phyloP scores from a whole-genome alignment of 2,797 vertebrate genomes.

The Clangula hyemalis region DNA sequence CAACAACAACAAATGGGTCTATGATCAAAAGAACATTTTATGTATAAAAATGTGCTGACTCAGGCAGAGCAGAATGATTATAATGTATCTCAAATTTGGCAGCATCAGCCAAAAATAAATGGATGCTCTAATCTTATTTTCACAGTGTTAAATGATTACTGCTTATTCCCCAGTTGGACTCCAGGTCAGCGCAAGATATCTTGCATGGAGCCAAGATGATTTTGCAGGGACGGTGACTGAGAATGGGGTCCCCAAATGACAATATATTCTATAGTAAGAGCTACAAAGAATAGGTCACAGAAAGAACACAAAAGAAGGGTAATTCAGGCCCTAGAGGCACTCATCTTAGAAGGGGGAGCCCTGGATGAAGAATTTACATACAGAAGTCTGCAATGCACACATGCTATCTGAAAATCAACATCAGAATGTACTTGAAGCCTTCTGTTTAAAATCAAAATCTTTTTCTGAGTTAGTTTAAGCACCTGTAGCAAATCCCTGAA shows the following conservation, averaged over 20 bases:
- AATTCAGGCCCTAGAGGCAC: not conserved
- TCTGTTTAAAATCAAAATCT: not conserved
- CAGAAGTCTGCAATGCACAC: not conserved
- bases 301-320: not conserved
- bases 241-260: not conserved
- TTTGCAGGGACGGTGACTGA: not conserved
- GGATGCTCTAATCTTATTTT: not conserved
- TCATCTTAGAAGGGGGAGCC: not conserved
- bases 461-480: not conserved
- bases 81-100: not conserved
- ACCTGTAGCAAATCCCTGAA: accelerated
- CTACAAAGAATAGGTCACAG: not conserved
- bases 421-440: not conserved
- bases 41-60: not conserved
- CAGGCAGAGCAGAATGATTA: not conserved
- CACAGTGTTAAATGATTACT: not conserved
- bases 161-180: not conserved
- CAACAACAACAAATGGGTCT: not conserved
- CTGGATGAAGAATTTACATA: not conserved
- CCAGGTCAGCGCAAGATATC: not conserved
- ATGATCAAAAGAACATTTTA: not conserved
- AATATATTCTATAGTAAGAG: not conserved
- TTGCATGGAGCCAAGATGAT: not conserved
- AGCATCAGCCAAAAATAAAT: not conserved
- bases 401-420: not conserved